These are phyloP conservation scores for Gila orcuttii DNA, from an alignment of 2,113 vertebrate genomes.

Conservation along the genomic window DNA sequence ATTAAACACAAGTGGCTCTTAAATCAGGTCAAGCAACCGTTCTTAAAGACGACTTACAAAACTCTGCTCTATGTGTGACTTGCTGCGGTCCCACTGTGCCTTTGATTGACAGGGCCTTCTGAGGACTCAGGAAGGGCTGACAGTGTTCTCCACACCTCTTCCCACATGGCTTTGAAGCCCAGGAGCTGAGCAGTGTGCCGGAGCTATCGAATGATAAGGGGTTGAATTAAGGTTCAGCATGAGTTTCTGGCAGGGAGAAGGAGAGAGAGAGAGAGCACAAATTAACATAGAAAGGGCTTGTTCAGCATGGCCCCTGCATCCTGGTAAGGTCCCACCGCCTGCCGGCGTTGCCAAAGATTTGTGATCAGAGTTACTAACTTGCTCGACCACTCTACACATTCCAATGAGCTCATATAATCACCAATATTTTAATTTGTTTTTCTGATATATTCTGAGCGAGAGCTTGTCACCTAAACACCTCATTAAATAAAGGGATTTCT, in stretches of 20 bases:
- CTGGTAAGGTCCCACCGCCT: slow-evolving; percentile 18
- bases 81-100: not conserved
- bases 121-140: slow-evolving; percentile 15
- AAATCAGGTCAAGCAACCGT: not conserved
- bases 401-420: not conserved
- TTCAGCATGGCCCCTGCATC: slow-evolving; percentile 29
- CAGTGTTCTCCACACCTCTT: slow-evolving; percentile 27
- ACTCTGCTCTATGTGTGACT: not conserved
- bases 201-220: slow-evolving; percentile 14
- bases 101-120: slow-evolving; percentile 10
- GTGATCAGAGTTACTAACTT: not conserved
- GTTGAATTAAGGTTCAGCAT: slow-evolving; percentile 34
- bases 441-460: not conserved
- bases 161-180: slow-evolving; percentile 27
- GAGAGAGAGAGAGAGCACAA: not conserved
- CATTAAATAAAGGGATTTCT: not conserved
- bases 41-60: not conserved
- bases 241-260: slow-evolving; percentile 11
- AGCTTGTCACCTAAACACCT: not conserved
- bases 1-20: slow-evolving; percentile 12
- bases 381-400: not conserved
- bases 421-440: not conserved
- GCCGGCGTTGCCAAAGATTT: not conserved
- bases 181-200: not conserved
- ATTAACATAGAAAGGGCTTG: slow-evolving; percentile 36